Evolutionary conservation across 2,113 vertebrate species (phyloP), one percentile per base, ranked within the genome.

Genomic region (Leptobrachium ailaonicum): DNA sequence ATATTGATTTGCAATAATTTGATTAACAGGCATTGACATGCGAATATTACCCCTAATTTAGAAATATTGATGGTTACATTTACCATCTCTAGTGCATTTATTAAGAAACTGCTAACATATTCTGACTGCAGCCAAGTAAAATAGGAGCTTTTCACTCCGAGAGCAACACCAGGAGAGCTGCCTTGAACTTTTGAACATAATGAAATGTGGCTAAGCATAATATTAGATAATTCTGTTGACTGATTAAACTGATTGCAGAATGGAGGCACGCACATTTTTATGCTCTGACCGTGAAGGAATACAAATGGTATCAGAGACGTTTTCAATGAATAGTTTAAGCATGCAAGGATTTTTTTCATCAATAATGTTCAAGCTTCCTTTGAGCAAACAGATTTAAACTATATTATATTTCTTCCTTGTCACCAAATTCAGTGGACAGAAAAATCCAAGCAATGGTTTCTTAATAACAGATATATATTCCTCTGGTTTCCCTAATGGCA

Each of bases 131-230:
- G 32, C 45, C n/a, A 1, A 54, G 40, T 53, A 32, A 14, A 54
- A 47, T 54, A 66, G 62, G 20, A 66, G 66, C 8, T 66, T 6
- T 12, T 62, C 6, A 54, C 43, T 64, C n/a, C n/a, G 41, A 67
- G n/a, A 40, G 62, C 47, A 60, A 50, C 73, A 63, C 62, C 13
- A 60, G 60, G 6, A 56, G 40, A 66, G 73, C 44, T 43, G 67
- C 74, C 74, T 76, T 76, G 74, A 76, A 76, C 74, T 76, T 76
- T 76, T 76, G 45, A 76, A 54, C 63, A 54, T 76, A 67, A 76
- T 67, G 63, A 63, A 76, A 67, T 67, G 74, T 76, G 74, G 63
- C 47, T 76, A 67, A 66, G 74, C 74, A 76, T 76, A 76, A 76
- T 67, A 76, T 67, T 66, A 76, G 47, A 44, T 54, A 76, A 54